Evolutionary conservation across 2,888 invertebrate genomes (phyloP).

Genomic region (Salticus scenicus): DNA sequence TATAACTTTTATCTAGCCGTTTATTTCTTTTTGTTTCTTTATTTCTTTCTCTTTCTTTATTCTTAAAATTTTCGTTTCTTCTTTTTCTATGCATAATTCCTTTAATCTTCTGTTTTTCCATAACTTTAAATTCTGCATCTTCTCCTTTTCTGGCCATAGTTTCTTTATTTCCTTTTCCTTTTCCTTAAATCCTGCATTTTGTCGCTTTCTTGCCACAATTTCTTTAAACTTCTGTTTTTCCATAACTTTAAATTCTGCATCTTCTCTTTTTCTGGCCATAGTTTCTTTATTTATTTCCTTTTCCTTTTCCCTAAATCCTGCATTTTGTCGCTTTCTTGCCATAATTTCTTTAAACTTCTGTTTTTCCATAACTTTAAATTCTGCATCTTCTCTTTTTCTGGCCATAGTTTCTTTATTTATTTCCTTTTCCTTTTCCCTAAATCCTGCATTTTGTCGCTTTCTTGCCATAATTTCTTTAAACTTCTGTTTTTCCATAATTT

Average conservation of each 20-base stretch:
- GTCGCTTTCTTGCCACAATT: neutral
- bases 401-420: neutral
- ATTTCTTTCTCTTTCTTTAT: neutral
- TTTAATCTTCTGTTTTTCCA: neutral
- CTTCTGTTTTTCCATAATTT: no score
- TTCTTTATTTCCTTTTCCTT: no score
- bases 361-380: neutral
- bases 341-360: neutral
- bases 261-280: neutral
- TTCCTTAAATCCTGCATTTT: no score
- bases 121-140: no score
- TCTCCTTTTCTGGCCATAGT: no score
- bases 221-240: no score
- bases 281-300: no score
- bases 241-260: no score
- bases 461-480: neutral
- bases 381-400: neutral
- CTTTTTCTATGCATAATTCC: neutral
- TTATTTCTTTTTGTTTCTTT: neutral
- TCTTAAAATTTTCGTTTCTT: neutral
- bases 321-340: no score
- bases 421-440: neutral
- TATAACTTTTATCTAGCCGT: neutral
- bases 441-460: neutral
- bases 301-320: no score